A percentile compares a stretch with the other conserved stretches of the same genome.
phyloP scores from a whole-genome alignment of 23 tunicate genomes.

The Trididemnum miniatum region DNA sequence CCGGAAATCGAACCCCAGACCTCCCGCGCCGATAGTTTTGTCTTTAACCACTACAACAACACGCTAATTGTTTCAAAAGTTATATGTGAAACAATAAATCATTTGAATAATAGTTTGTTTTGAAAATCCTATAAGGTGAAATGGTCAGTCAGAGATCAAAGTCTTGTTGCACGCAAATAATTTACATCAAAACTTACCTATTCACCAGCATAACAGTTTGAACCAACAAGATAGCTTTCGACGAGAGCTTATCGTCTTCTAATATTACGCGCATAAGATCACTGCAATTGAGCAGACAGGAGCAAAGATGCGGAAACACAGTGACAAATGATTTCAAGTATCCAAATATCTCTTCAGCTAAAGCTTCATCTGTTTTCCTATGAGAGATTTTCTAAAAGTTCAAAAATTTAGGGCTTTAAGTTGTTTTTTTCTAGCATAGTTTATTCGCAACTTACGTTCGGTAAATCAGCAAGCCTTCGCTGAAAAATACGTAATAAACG shows the following conservation, averaged over 20 bases:
- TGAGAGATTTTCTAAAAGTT: slow-evolving; percentile 29
- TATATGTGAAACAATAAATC: no score
- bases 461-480: slow-evolving; percentile 39
- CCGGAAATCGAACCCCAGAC: no score
- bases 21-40: no score
- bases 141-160: no score
- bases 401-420: no score
- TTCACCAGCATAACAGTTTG: slow-evolving; percentile 47
- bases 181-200: slow-evolving; percentile 14
- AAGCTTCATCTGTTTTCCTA: slow-evolving; percentile 21
- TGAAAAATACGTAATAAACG: slow-evolving; percentile 49
- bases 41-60: no score
- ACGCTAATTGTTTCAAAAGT: no score
- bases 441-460: no score
- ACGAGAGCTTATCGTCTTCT: slow-evolving; percentile 36
- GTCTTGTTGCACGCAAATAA: no score
- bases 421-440: no score
- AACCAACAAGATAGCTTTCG: slow-evolving; percentile 16
- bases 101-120: no score
- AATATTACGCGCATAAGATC: slow-evolving; percentile 67
- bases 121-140: no score
- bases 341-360: slow-evolving; percentile 48
- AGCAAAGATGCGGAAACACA: slow-evolving; percentile 50
- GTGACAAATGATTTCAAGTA: slow-evolving; percentile 30
- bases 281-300: slow-evolving; percentile 35